Evolutionary conservation across 92 coral and sea anemone species (phyloP), one percentile per base, ranked within the genome.

Genomic region (Isaurus tuberculatus): DNA sequence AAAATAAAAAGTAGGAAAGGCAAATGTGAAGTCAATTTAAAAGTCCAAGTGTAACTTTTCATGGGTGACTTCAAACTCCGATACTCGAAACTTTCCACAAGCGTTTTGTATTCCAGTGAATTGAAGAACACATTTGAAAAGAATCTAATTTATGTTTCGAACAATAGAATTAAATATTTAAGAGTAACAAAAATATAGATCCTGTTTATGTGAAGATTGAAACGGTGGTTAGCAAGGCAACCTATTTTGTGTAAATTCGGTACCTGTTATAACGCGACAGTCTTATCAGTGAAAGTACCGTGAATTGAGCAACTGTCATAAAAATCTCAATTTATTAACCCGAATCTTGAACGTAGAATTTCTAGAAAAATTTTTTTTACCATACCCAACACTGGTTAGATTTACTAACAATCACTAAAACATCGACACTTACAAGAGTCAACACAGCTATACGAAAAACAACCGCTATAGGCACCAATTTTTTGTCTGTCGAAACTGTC

Each of bases 91-190:
- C 53, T 11, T 23, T 53, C 1, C 23, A 17, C 63, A 53, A 17
- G 6, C 7, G 63, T 20, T 19, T 53, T 19, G 58, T 10, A 11
- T 9, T 36, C 43, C 48, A 22, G 13, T 16, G 31, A 34, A 26
- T 8, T 3, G 34, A 4, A 4, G 6, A 20, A 37, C 13, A 26
- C 13, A 9, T 23, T 14, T 3, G 66, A n/a, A 58, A 10, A 60
- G 1, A 33, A 36, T 26, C 37, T 60, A 8, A 58, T 3, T 33
- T 16, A 4, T 15, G 11, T 31, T 77, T 0, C 58, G 22, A 77
- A 43, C 29, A 33, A 75, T 53, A 55, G 65, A 75, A 77, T 77
- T 57, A 77, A 77, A 58, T 77, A 77, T 77, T 77, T 33, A 77
- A 77, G n/a, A 77, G 53, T 77, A 19, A 4, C 55, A 77, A 57